Conservation (phyloP, 2,113 vertebrate species). For the Oryzias curvinotus region DNA sequence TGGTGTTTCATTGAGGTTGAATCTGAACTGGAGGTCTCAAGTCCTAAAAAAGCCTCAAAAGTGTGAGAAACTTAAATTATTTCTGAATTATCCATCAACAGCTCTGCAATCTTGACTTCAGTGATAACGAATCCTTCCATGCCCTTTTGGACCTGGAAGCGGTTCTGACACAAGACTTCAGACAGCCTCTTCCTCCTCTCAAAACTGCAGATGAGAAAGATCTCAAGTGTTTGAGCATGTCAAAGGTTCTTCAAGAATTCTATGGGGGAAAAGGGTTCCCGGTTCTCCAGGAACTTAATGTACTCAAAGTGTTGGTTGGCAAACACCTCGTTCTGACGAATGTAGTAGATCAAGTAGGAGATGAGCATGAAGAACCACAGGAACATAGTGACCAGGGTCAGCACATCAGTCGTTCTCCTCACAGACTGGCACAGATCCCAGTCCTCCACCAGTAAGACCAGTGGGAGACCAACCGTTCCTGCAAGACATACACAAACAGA, state of each 20-base stretch:
- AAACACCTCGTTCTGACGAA: slow-evolving; percentile 45
- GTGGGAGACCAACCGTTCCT: slow-evolving; percentile 73
- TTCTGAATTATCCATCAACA: too few species aligned
- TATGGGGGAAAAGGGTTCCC: slow-evolving; percentile 5
- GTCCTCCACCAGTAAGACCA: slow-evolving; percentile 74
- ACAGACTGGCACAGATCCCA: slow-evolving; percentile 76
- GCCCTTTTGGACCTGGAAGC: too few species aligned
- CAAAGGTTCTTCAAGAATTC: not conserved
- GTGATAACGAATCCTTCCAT: too few species aligned
- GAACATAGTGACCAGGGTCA: slow-evolving; percentile 58
- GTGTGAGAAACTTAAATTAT: too few species aligned
- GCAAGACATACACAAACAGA: not conserved
- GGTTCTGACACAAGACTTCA: too few species aligned
- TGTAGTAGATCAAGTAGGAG: slow-evolving; percentile 48
- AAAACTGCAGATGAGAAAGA: not conserved
- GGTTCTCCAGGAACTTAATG: slow-evolving; percentile 43
- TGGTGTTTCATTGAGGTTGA: too few species aligned
- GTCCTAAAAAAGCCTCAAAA: too few species aligned
- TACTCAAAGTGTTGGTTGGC: slow-evolving; percentile 39
- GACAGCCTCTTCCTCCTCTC: too few species aligned
- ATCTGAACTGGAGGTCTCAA: too few species aligned
- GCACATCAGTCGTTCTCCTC: slow-evolving; percentile 47
- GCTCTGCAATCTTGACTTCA: too few species aligned
- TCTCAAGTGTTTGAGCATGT: too few species aligned
- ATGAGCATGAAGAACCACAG: slow-evolving; percentile 56